Percentiles rank a stretch among this genome's conserved stretches.
Evolutionary conservation across 64 coral and sea anemone genomes (phyloP).

Genomic region (Actinia tenebrosa): DNA sequence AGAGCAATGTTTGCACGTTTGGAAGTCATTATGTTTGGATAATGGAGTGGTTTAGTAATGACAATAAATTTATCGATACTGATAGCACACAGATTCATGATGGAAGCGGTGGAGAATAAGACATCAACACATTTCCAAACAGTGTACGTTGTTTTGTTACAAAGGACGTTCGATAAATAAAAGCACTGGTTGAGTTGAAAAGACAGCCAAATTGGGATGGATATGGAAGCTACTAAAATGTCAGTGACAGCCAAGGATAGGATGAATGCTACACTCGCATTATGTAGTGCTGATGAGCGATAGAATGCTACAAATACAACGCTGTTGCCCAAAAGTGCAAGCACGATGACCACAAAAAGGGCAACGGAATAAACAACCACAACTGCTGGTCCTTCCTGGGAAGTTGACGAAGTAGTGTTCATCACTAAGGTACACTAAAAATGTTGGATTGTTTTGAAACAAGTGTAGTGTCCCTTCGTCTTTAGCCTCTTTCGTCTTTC

Average conservation of each 20-base stretch:
- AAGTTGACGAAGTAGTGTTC: neutral
- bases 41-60: slow-evolving; percentile 64
- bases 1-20: slow-evolving; percentile 36
- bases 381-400: neutral
- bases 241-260: slow-evolving; percentile 74
- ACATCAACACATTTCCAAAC: slow-evolving; percentile 72
- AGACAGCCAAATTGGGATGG: slow-evolving; percentile 77
- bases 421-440: neutral
- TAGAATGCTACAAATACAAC: slow-evolving; percentile 77
- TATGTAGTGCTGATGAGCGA: slow-evolving; percentile 65
- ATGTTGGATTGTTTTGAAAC: neutral
- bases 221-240: slow-evolving; percentile 62
- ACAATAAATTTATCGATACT: slow-evolving; percentile 70
- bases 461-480: neutral
- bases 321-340: slow-evolving; percentile 61
- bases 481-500: too few species aligned
- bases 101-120: slow-evolving; percentile 81
- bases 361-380: slow-evolving; percentile 24
- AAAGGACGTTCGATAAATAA: neutral
- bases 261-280: slow-evolving; percentile 72
- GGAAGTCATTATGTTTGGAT: slow-evolving; percentile 68
- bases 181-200: slow-evolving; percentile 48
- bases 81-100: slow-evolving; percentile 87
- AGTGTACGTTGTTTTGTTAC: slow-evolving; percentile 18
- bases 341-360: slow-evolving; percentile 42